These are phyloP conservation scores for Himalopsyche anomala DNA, from an alignment of 2,888 invertebrate genomes.

Conservation along the genomic window DNA sequence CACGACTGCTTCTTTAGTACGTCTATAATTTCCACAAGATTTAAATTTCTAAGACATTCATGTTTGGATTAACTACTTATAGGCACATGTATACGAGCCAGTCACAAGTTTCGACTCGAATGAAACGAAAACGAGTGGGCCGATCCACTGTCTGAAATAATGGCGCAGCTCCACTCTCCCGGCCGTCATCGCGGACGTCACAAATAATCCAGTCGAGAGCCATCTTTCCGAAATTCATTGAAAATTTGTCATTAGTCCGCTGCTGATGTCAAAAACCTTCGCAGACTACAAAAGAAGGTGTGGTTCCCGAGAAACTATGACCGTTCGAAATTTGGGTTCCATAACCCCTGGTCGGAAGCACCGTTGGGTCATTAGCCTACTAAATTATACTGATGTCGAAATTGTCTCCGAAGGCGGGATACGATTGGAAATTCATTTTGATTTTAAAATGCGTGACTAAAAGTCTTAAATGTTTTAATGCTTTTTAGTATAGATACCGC, in stretches of 20 bases:
- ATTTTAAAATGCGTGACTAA: no score
- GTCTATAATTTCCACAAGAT: no score
- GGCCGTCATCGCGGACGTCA: constrained; percentile 7
- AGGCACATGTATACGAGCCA: background rate
- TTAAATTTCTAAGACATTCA: background rate
- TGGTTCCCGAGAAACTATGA: background rate
- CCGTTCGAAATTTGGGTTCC: background rate
- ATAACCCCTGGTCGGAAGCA: constrained; percentile 37
- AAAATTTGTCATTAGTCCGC: constrained; percentile 2
- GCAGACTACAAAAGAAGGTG: constrained; percentile 35
- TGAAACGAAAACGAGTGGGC: constrained; percentile 16
- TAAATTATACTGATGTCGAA: background rate
- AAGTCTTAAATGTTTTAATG: no score
- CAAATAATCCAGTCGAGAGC: background rate
- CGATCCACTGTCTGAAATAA: constrained; percentile 1
- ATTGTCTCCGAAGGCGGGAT: background rate
- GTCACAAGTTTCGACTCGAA: constrained; percentile 23
- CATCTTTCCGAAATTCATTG: background rate
- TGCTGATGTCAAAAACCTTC: constrained; percentile 33
- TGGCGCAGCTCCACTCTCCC: background rate
- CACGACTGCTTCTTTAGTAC: no score
- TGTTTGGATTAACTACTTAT: background rate
- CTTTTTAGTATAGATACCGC: no score
- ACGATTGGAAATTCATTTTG: no score
- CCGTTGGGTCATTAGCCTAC: background rate